Evolutionary conservation across 2,113 vertebrate species (phyloP).

Genomic region (Taxidea taxus): DNA sequence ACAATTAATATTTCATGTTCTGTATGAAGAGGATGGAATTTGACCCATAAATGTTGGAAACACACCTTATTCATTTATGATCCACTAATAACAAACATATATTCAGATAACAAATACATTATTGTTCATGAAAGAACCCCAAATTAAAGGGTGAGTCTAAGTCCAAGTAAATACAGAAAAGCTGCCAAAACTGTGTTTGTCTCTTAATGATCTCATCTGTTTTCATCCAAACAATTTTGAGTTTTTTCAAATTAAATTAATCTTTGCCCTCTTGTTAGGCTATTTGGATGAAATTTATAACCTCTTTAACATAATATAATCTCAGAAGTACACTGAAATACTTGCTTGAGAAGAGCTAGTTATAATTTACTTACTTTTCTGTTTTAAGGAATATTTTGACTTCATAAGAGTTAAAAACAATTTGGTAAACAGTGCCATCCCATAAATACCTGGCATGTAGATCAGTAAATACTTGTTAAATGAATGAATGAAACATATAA

Average conservation of each 20-base stretch:
- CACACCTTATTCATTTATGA: slow-evolving; percentile 56
- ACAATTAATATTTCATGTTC: slow-evolving; percentile 28
- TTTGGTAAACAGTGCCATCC: neutral
- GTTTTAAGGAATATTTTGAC: slow-evolving; percentile 20
- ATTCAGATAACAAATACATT: slow-evolving; percentile 72
- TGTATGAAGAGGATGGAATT: slow-evolving; percentile 16
- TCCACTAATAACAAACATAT: slow-evolving; percentile 63
- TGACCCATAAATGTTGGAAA: slow-evolving; percentile 58
- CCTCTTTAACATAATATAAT: slow-evolving; percentile 44
- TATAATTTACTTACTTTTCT: slow-evolving; percentile 3
- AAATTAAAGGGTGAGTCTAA: slow-evolving; percentile 70
- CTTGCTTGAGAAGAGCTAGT: neutral
- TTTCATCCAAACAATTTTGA: slow-evolving; percentile 77
- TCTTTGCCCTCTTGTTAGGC: slow-evolving; percentile 51
- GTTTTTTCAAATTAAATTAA: slow-evolving; percentile 63
- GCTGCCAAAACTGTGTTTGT: slow-evolving; percentile 72
- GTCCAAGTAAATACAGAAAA: slow-evolving; percentile 75
- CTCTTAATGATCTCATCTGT: slow-evolving; percentile 74
- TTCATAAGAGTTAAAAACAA: neutral
- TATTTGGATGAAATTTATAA: slow-evolving; percentile 41
- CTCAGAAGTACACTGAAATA: neutral
- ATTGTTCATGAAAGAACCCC: slow-evolving; percentile 70
- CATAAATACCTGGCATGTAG: neutral
- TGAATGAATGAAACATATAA: neutral
- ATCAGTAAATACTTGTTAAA: neutral